phyloP scores from a whole-genome alignment of 2,888 invertebrate species.

The Anagyrus pseudococci region DNA sequence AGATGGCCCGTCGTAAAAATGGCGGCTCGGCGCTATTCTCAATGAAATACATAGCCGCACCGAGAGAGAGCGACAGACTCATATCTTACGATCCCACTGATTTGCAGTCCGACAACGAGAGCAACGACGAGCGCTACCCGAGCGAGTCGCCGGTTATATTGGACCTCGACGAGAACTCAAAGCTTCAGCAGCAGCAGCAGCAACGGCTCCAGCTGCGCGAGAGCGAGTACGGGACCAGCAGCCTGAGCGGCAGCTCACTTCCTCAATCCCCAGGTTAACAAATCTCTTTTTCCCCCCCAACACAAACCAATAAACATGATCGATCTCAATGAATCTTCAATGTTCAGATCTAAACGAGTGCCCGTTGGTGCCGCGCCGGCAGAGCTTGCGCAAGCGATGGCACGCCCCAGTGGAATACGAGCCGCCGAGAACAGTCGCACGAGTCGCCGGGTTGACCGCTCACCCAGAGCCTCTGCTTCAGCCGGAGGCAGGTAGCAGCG shows the following conservation, averaged over 20 bases:
- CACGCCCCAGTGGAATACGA: no score
- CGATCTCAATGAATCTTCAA: background rate
- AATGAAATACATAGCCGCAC: no score
- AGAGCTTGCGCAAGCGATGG: constrained; percentile 52
- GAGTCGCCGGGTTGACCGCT: constrained; percentile 31
- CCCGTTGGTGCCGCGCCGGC: constrained; percentile 40
- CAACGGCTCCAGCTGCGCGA: constrained; percentile 23
- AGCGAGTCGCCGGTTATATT: constrained; percentile 54
- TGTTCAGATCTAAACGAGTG: constrained; percentile 27
- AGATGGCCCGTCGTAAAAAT: no score
- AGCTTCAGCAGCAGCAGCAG: constrained; percentile 49
- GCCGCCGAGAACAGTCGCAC: background rate
- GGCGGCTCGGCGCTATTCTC: no score
- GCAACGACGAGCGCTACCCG: constrained; percentile 50
- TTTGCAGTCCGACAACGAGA: constrained; percentile 54
- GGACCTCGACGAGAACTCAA: constrained; percentile 58
- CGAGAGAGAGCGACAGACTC: background rate
- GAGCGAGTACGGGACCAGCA: constrained; percentile 1
- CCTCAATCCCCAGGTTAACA: background rate
- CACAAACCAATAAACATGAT: background rate
- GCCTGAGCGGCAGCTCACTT: background rate
- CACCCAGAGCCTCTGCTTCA: constrained; percentile 47
- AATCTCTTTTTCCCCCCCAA: background rate
- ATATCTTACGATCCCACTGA: background rate
- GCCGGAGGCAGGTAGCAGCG: constrained; percentile 53